phyloP scores from a whole-genome alignment of 2,888 invertebrate genomes.

The Urechis unicinctus region DNA sequence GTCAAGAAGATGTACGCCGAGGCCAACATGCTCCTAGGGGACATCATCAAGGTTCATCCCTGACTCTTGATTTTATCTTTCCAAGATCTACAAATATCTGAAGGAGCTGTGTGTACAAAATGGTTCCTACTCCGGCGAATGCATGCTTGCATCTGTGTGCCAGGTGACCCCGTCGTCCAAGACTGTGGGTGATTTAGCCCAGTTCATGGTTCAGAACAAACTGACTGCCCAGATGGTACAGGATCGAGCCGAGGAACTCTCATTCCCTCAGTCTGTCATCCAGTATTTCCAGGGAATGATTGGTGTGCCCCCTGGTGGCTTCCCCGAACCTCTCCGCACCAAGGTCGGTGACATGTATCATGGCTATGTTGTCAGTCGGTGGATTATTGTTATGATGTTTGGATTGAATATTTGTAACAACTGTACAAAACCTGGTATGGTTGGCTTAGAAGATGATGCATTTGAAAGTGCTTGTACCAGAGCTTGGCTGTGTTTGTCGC shows the following conservation, averaged over 20 bases:
- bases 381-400: too few species aligned
- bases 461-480: too few species aligned
- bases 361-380: too few species aligned
- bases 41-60: slow-evolving; percentile 91
- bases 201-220: slow-evolving; percentile 98
- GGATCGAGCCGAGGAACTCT: slow-evolving; percentile 84
- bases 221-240: slow-evolving; percentile 74
- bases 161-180: slow-evolving; percentile 93
- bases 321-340: slow-evolving; percentile 92
- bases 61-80: too few species aligned
- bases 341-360: slow-evolving; percentile 53
- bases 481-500: too few species aligned
- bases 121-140: background rate
- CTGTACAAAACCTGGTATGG: too few species aligned
- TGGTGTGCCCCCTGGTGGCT: slow-evolving; percentile 94
- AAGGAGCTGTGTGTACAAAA: too few species aligned
- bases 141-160: too few species aligned
- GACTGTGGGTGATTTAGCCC: slow-evolving; percentile 96
- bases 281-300: slow-evolving; percentile 81
- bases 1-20: slow-evolving; percentile 89
- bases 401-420: too few species aligned
- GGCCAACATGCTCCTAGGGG: slow-evolving; percentile 89
- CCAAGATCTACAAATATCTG: too few species aligned
- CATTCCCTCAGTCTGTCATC: slow-evolving; percentile 94
- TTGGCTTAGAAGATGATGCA: too few species aligned